Evolutionary conservation across 64 coral and sea anemone species (phyloP).

Genomic region (Montipora sp.): DNA sequence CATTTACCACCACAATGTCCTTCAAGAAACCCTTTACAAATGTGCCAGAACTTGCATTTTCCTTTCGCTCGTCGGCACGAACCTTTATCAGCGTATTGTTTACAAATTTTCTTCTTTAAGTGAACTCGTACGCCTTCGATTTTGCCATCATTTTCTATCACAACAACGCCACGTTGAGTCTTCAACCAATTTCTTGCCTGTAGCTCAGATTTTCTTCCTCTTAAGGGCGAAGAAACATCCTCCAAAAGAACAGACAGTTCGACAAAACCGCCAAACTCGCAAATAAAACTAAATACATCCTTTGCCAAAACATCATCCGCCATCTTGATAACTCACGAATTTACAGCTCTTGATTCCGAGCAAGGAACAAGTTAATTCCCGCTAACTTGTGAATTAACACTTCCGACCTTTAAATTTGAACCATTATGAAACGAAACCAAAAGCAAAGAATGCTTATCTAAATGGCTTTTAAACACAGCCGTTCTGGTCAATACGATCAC

Average conservation of each 20-base stretch:
- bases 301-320: conserved; percentile 18
- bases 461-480: no score
- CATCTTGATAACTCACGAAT: background rate
- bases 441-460: no score
- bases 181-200: background rate
- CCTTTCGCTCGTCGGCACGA: background rate
- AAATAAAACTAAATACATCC: conserved; percentile 61
- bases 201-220: background rate
- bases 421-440: no score
- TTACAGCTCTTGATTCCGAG: no score
- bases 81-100: conserved; percentile 8
- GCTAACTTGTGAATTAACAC: no score
- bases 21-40: conserved; percentile 62
- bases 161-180: background rate
- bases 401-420: no score
- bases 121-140: conserved; percentile 8
- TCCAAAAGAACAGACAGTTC: conserved; percentile 21
- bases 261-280: conserved; percentile 33
- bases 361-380: no score
- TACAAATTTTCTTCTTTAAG: conserved; percentile 45
- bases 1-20: conserved; percentile 14
- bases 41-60: conserved; percentile 43
- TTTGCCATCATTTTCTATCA: background rate
- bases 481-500: no score
- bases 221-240: conserved; percentile 36